Percentiles rank a stretch among this genome's conserved stretches.
Evolutionary conservation across 2,888 invertebrate genomes (phyloP).

Genomic region (Ophion costatus): DNA sequence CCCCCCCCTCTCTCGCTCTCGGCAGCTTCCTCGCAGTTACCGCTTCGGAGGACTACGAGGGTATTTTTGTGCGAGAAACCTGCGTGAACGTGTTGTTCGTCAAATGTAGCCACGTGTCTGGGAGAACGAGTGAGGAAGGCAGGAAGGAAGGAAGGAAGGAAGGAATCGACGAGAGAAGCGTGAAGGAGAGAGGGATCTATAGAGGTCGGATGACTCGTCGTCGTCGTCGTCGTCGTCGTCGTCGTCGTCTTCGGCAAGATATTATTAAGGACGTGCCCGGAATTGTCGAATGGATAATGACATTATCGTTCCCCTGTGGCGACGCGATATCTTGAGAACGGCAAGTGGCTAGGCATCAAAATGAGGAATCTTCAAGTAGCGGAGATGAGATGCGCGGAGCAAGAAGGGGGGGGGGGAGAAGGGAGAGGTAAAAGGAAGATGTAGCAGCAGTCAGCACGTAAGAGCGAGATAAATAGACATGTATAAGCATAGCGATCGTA

Average conservation of each 20-base stretch:
- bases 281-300: conserved; percentile 73
- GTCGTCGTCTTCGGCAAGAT: conserved; percentile 72
- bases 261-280: conserved; percentile 75
- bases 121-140: conserved; percentile 53
- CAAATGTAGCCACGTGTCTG: conserved; percentile 45
- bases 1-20: conserved; percentile 1
- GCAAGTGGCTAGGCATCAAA: conserved; percentile 70
- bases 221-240: conserved; percentile 29
- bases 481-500: conserved; percentile 17
- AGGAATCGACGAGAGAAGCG: conserved; percentile 30
- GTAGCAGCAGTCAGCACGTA: not conserved
- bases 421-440: not conserved
- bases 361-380: conserved; percentile 68
- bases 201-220: conserved; percentile 51
- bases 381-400: conserved; percentile 28
- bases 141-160: conserved; percentile 22
- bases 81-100: conserved; percentile 59
- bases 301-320: conserved; percentile 71
- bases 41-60: conserved; percentile 39
- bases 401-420: not conserved
- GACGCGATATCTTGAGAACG: conserved; percentile 67
- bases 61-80: conserved; percentile 61
- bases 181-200: conserved; percentile 1
- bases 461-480: conserved; percentile 7
- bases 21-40: conserved; percentile 11